These are phyloP conservation scores for Teinopalpus imperialis DNA, from an alignment of 2,888 invertebrate species.

Conservation along the genomic window DNA sequence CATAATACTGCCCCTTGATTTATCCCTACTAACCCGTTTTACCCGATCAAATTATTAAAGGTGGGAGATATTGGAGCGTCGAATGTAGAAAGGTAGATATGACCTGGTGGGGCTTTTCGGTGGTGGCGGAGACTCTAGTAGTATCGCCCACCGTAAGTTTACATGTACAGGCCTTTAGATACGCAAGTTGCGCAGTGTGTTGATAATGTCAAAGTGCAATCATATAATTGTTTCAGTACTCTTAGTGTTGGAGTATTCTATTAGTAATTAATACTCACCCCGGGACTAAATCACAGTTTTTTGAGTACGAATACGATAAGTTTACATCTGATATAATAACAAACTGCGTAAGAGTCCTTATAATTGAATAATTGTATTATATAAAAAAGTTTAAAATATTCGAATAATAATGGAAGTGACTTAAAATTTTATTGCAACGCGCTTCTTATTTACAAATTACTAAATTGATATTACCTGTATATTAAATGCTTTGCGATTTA, in stretches of 20 bases:
- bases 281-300: no score
- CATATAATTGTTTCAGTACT: not conserved
- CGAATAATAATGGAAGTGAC: no score
- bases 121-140: slow-evolving; percentile 44
- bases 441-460: not conserved
- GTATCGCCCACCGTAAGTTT: slow-evolving; percentile 27
- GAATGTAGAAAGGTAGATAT: slow-evolving; percentile 43
- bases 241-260: slow-evolving; percentile 3
- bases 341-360: no score
- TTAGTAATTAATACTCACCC: no score
- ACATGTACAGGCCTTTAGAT: slow-evolving; percentile 30
- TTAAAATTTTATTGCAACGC: not conserved
- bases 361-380: no score
- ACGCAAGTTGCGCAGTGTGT: slow-evolving; percentile 13
- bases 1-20: slow-evolving; percentile 69
- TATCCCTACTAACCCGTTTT: slow-evolving; percentile 69
- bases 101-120: slow-evolving; percentile 52
- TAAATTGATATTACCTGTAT: not conserved
- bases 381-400: not conserved
- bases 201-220: not conserved
- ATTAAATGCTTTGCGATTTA: slow-evolving; percentile 5
- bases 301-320: no score
- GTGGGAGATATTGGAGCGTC: slow-evolving; percentile 32
- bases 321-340: no score
- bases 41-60: slow-evolving; percentile 62